phyloP scores from a whole-genome alignment of 2,113 vertebrate species.

The Dicaeum eximium region DNA sequence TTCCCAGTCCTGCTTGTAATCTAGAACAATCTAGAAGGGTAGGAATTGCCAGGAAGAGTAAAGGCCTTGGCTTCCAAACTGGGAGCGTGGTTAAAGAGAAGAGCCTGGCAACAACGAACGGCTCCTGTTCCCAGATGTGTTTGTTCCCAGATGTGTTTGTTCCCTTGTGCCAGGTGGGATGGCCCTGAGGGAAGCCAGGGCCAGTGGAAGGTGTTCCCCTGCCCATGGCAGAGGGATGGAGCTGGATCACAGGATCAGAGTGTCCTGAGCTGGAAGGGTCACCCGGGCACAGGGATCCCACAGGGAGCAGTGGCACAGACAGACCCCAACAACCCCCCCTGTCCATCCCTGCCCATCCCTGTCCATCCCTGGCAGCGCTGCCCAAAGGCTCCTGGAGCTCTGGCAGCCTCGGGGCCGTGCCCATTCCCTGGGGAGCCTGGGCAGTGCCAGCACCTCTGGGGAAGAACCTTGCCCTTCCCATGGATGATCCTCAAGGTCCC shows the following conservation, averaged over 20 bases:
- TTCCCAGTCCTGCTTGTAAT: fast-evolving
- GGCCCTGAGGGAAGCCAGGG: not conserved
- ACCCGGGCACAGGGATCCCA: not conserved
- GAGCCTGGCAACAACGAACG: not conserved
- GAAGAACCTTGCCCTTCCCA: not conserved
- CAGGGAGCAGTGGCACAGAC: no score
- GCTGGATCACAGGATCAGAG: not conserved
- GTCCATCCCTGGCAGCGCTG: no score
- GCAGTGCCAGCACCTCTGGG: not conserved
- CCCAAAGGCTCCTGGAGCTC: not conserved
- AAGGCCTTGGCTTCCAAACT: not conserved
- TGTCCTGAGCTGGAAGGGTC: not conserved
- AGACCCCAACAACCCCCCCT: not conserved
- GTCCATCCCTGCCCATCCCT: not conserved
- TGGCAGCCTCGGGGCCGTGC: not conserved
- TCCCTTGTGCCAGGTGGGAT: not conserved
- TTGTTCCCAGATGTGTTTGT: not conserved
- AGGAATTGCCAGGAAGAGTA: not conserved
- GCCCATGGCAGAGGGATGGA: not conserved
- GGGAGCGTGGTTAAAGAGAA: not conserved
- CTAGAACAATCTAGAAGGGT: fast-evolving
- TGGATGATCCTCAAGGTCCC: not conserved
- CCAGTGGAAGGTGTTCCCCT: not conserved
- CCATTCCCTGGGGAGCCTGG: not conserved
- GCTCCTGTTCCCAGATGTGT: not conserved